phyloP scores from a whole-genome alignment of 2,797 vertebrate genomes.

The Sebastes hubbsi region DNA sequence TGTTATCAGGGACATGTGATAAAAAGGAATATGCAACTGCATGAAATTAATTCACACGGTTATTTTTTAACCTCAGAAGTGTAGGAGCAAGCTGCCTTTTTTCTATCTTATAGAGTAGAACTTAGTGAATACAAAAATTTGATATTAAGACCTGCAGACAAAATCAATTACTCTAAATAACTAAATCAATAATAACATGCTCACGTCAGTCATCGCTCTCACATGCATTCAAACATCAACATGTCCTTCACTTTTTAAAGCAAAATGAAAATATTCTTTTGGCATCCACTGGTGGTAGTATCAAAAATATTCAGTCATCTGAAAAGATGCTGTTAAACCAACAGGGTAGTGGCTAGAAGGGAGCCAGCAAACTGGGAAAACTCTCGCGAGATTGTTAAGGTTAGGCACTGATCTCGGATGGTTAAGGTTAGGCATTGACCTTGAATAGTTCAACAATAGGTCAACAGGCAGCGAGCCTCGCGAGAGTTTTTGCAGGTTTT shows the following conservation, averaged over 20 bases:
- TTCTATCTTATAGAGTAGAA: not conserved
- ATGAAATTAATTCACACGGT: not conserved
- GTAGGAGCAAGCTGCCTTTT: not conserved
- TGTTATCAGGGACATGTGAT: constrained; percentile 12
- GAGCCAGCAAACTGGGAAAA: too few species aligned
- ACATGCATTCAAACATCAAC: not conserved
- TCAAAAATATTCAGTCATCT: not conserved
- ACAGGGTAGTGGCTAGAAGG: too few species aligned
- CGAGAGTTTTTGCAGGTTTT: too few species aligned
- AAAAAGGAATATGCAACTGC: constrained; percentile 3
- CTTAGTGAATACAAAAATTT: not conserved
- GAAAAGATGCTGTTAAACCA: not conserved
- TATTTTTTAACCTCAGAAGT: not conserved
- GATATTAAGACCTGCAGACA: not conserved
- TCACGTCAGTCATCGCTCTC: not conserved
- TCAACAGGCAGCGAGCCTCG: too few species aligned
- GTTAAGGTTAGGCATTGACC: too few species aligned
- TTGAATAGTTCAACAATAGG: too few species aligned
- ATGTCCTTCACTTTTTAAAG: not conserved
- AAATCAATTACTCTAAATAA: not conserved
- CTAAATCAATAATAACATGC: not conserved
- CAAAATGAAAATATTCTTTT: too few species aligned
- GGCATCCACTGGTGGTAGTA: too few species aligned
- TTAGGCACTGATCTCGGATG: too few species aligned
- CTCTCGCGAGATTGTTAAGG: too few species aligned